phyloP scores from a whole-genome alignment of 2,888 invertebrate species.

The Galeruca laticollis region DNA sequence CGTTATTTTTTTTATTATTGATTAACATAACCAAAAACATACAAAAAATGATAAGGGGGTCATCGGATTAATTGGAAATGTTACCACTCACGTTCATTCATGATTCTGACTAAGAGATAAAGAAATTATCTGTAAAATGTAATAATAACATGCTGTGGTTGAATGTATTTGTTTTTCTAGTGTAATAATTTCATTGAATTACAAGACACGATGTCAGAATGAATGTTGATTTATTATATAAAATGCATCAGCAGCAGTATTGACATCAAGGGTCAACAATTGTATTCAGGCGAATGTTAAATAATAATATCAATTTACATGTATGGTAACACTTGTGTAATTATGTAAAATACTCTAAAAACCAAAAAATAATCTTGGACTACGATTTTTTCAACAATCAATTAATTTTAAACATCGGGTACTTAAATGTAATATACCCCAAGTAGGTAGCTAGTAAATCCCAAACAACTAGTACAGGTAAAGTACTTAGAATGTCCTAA shows the following conservation, averaged over 20 bases:
- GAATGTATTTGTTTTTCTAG: not conserved
- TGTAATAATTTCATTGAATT: not conserved
- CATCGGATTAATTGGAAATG: not conserved
- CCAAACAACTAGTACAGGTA: too few relatives aligned
- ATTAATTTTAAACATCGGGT: too few relatives aligned
- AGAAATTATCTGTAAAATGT: too few relatives aligned
- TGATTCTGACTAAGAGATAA: not conserved
- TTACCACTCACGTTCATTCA: constrained; percentile 8
- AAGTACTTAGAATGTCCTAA: too few relatives aligned
- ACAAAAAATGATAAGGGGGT: not conserved
- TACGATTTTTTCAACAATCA: too few relatives aligned
- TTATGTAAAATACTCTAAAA: too few relatives aligned
- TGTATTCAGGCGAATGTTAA: not conserved
- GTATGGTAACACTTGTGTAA: too few relatives aligned
- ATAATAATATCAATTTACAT: constrained; percentile 1
- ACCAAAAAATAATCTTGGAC: too few relatives aligned
- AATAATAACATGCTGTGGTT: too few relatives aligned
- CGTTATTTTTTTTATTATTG: too few relatives aligned
- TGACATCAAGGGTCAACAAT: constrained; percentile 7
- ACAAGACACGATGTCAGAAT: not conserved
- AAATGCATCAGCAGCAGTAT: not conserved
- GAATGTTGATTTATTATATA: not conserved
- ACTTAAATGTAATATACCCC: too few relatives aligned
- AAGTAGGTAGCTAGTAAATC: too few relatives aligned
- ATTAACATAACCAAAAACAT: not conserved